phyloP scores from a whole-genome alignment of 2,113 vertebrate genomes.

The Rhabdornis inornatus region DNA sequence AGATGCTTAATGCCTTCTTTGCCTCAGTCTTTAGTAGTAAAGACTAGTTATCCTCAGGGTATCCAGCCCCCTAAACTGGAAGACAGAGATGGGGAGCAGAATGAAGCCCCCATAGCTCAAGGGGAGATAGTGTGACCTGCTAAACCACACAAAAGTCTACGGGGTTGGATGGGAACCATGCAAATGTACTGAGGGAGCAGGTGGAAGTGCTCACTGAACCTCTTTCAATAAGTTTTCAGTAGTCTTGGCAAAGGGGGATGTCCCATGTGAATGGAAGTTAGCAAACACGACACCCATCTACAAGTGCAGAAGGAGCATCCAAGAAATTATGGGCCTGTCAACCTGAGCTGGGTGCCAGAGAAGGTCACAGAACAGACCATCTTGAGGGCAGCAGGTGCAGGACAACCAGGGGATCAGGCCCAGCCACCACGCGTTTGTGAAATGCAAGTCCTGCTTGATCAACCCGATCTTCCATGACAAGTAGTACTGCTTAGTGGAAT shows the following conservation, averaged over 20 bases:
- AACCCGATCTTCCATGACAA: not conserved
- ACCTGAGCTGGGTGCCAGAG: not conserved
- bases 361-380: not conserved
- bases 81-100: not conserved
- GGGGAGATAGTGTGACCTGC: not conserved
- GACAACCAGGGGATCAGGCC: not conserved
- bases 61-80: not conserved
- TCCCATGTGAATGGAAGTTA: not conserved
- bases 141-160: not conserved
- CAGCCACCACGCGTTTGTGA: not conserved
- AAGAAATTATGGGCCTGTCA: not conserved
- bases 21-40: not conserved
- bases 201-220: rapidly evolving
- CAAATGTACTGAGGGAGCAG: not conserved
- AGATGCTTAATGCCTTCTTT: not conserved
- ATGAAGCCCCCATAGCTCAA: not conserved
- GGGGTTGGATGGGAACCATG: not conserved
- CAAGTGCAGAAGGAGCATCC: not conserved
- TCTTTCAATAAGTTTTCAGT: not conserved
- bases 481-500: not conserved
- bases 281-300: not conserved
- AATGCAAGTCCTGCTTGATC: not conserved
- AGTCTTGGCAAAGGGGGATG: not conserved
- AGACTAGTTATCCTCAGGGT: not conserved
- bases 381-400: not conserved